Evolutionary conservation across 2,888 invertebrate genomes (phyloP), one percentile per base, ranked within the genome.

Genomic region (Artemia sinica): DNA sequence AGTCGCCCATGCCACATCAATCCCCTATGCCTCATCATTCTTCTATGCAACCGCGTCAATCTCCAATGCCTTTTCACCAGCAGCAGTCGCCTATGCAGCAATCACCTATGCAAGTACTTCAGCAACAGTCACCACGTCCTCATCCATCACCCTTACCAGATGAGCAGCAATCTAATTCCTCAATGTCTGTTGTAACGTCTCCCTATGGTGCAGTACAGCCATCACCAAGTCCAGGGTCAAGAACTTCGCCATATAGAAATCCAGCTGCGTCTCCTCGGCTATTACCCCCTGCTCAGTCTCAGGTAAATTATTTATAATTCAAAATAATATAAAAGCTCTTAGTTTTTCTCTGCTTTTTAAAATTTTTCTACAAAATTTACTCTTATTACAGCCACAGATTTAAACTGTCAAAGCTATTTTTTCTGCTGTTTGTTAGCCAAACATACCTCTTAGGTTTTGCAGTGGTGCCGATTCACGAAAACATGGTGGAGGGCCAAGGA

Each of bases 71-170:
- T 14, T 52, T 13, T 4, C 14, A 52, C 8, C 18, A 14, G 11
- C 58, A 18, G n/a, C 58, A 58, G 14, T 58, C 58, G n/a, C 58
- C 58, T n/a, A 58, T 58, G 58, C 58, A 58, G 10, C 58, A 58
- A 18, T 58, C 58, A 14, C 58, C 58, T n/a, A 58, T 58, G 58
- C 58, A 58, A 18, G 18, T 58, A 18, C n/a, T 58, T n/a, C 58
- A n/a, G 10, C 58, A 58, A 14, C 58, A 58, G 2, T 58, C 58
- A 14, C 58, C 58, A n/a, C 58, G n/a, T 58, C 58, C 58, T 10
- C 58, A 58, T 58, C 58, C 58, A 58, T 58, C 58, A n/a, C 58
- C 58, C 11, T 58, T 58, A 18, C 58, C 58, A 14, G 58, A 58
- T 14, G 58, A 58, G n/a, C 28, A 28, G 28, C 28, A 28, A 28